These are phyloP conservation scores for Recurvirostra avosetta DNA, from an alignment of 2,113 vertebrate genomes.

Conservation along the genomic window DNA sequence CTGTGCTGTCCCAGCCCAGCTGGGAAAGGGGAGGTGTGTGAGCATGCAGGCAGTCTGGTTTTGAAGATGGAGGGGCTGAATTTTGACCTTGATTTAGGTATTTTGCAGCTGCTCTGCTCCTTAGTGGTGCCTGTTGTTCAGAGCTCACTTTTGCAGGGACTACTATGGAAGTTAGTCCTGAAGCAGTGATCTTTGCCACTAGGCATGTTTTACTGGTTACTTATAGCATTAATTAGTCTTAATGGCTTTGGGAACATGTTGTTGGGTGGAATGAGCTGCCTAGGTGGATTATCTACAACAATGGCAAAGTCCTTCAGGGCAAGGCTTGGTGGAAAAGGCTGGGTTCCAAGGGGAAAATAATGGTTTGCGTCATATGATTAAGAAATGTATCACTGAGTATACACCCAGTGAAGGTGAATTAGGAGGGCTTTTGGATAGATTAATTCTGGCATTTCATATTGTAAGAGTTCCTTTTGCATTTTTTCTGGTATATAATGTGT, in stretches of 20 bases:
- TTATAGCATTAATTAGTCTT: not conserved
- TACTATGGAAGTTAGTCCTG: not conserved
- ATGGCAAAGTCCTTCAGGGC: not conserved
- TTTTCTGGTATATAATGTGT: not conserved
- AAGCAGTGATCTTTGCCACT: not conserved
- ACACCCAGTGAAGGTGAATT: not conserved
- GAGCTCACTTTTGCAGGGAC: not conserved
- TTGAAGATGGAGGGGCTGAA: not conserved
- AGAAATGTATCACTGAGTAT: not conserved
- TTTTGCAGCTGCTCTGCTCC: not conserved
- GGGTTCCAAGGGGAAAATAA: not conserved
- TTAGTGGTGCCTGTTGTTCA: not conserved
- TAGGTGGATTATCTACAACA: not conserved
- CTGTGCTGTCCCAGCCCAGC: not conserved
- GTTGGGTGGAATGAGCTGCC: not conserved
- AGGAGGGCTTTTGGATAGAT: not conserved
- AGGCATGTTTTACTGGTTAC: not conserved
- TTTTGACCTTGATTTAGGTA: not conserved
- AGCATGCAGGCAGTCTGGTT: not conserved
- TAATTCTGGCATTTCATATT: not conserved
- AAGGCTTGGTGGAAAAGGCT: not conserved
- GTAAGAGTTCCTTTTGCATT: not conserved
- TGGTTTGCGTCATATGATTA: not conserved
- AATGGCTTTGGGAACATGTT: not conserved
- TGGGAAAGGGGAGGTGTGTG: not conserved